Conservation (phyloP, 1,140 invertebrate species). For the Sycobia sp. region DNA sequence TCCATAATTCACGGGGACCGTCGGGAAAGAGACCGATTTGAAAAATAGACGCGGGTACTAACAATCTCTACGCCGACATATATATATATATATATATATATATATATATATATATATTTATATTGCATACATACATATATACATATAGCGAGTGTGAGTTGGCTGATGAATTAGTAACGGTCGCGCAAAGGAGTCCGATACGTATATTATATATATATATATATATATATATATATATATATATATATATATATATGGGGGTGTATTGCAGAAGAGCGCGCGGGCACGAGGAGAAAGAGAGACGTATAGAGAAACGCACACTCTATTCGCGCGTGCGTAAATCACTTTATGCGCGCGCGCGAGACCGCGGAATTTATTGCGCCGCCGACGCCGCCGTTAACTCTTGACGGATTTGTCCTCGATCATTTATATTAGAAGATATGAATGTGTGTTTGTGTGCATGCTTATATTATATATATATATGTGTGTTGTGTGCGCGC, state of each 20-base stretch:
- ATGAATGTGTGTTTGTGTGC: neutral
- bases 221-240: no score
- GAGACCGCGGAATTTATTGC: constrained; percentile 23
- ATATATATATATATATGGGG: no score
- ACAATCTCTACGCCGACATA: constrained; percentile 4
- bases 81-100: constrained; percentile 35
- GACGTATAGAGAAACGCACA: no score
- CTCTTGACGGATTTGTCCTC: constrained; percentile 34
- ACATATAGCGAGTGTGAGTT: no score
- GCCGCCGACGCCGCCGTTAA: neutral
- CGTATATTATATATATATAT: no score
- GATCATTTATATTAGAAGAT: constrained; percentile 6
- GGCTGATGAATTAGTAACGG: constrained; percentile 29
- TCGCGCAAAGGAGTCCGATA: constrained; percentile 18
- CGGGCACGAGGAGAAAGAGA: no score
- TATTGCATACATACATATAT: no score
- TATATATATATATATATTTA: no score
- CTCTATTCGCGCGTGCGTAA: constrained; percentile 28
- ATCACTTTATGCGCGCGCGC: constrained; percentile 30
- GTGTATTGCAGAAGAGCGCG: no score
- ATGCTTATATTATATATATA: neutral
- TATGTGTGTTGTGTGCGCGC: neutral
- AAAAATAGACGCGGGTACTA: no score
- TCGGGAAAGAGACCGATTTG: constrained; percentile 27
- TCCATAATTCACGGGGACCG: constrained; percentile 41